phyloP scores from a whole-genome alignment of 92 coral and sea anemone genomes.

The Bergia puertoricense region DNA sequence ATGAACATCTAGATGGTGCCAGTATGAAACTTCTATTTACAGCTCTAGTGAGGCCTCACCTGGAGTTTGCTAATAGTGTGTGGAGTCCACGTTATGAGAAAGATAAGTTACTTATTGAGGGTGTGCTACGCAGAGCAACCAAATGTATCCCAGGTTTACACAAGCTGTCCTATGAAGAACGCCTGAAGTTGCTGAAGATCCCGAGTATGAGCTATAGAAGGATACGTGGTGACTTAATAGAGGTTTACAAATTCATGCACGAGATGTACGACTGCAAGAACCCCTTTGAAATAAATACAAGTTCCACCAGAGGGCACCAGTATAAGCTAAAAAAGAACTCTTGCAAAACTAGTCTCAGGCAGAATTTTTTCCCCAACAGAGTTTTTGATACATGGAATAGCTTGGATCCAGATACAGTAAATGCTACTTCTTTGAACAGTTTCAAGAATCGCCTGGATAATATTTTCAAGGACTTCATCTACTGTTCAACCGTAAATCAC shows the following conservation, averaged over 20 bases:
- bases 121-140: conserved; percentile 27
- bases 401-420: conserved; percentile 21
- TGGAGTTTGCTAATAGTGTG: conserved; percentile 24
- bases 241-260: conserved; percentile 21
- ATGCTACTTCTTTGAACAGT: conserved; percentile 20
- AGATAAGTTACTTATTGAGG: conserved; percentile 19
- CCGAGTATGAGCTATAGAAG: conserved; percentile 22
- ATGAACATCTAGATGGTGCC: conserved; percentile 25
- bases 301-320: conserved; percentile 25
- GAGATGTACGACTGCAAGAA: conserved; percentile 19
- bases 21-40: conserved; percentile 16
- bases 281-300: conserved; percentile 19
- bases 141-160: conserved; percentile 23
- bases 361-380: conserved; percentile 19
- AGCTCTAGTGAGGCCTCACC: conserved; percentile 23
- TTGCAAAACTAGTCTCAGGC: conserved; percentile 22
- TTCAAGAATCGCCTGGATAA: conserved; percentile 18
- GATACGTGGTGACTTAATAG: conserved; percentile 24
- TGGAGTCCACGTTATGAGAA: conserved; percentile 25
- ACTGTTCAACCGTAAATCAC: not conserved
- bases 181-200: conserved; percentile 23
- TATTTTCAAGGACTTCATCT: conserved; percentile 4
- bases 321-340: conserved; percentile 22
- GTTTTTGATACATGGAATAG: conserved; percentile 23
- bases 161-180: conserved; percentile 21